Base-by-base conservation (phyloP, 2,888 invertebrate species). In the Metopia argyrocephala region DNA sequence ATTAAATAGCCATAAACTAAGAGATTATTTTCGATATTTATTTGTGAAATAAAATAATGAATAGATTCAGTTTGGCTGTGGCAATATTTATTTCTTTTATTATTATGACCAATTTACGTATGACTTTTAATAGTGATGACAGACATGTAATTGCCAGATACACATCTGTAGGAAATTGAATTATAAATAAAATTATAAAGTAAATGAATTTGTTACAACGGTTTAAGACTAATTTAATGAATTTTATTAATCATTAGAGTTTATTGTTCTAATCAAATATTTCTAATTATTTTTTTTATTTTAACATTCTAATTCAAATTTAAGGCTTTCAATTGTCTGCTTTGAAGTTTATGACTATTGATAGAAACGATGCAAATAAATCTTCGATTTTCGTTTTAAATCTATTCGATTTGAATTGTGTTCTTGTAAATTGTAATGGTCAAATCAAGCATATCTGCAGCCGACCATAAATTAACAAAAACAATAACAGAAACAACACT, bases 381-480 rank as follows among this genome's bases (percentile, higher is more conserved):
- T n/a, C 61, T 62, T 45, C 4, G 25, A 62, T 46, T 46, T 23
- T 23, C 23, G 18, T 62, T 45, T 62, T n/a, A n/a, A n/a, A n/a
- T n/a, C n/a, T n/a, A n/a, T n/a, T n/a, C 21, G 59, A 59, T 59
- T 38, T 59, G 21, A 21, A 38, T 56, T 48, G 18, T 23, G 12
- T 28, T 50, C 56, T 57, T 31, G 31, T 45, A 31, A n/a, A 54
- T 65, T 61, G 45, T 46, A 54, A 66, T 61, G 38, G 59, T 27
- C 57, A 56, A 74, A 62, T 78, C 65, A 66, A 69, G 18, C 48
- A 7, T 65, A 68, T 62, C 45, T 57, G 25, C 18, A 54, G 48
- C 57, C 52, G 45, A 68, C 50, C 66, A 78, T 64, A 73, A 78
- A 68, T 78, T 59, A 21, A 18, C 38, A 56, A n/a, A n/a, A n/a